A percentile compares a stretch with the other conserved stretches of the same genome.
phyloP scores from a whole-genome alignment of 2,888 invertebrate genomes.

The Iphiclides podalirius region DNA sequence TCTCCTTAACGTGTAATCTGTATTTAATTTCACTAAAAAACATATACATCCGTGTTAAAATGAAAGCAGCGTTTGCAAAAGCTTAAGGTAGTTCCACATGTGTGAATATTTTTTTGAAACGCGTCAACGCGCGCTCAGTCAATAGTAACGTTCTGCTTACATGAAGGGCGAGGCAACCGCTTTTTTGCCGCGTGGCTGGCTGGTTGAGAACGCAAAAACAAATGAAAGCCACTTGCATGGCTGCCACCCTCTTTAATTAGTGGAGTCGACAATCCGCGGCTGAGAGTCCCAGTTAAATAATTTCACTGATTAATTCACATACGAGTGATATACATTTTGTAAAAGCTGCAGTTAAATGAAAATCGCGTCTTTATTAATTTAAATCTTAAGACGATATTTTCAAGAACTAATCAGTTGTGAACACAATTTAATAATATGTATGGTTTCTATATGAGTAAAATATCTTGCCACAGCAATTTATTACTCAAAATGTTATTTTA shows the following conservation, averaged over 20 bases:
- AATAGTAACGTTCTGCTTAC: conserved; percentile 19
- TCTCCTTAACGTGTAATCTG: no score
- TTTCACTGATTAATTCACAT: conserved; percentile 22
- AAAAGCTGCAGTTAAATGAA: no score
- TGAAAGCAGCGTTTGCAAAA: not conserved
- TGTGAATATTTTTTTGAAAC: conserved; percentile 15
- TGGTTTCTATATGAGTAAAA: no score
- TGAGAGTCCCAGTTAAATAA: conserved; percentile 28
- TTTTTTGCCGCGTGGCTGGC: conserved; percentile 29
- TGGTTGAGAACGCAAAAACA: conserved; percentile 35
- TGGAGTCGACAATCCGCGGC: conserved; percentile 30
- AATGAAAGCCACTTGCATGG: conserved; percentile 37
- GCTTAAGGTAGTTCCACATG: conserved; percentile 1
- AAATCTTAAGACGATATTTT: no score
- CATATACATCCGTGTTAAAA: no score
- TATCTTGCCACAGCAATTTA: no score
- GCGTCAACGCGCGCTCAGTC: conserved; percentile 16
- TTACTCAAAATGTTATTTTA: no score
- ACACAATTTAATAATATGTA: no score
- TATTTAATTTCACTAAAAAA: no score
- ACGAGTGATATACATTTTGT: no score
- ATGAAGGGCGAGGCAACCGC: conserved; percentile 26
- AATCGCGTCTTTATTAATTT: no score
- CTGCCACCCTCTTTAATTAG: conserved; percentile 43
- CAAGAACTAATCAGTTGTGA: no score